A percentile compares a stretch with the other conserved stretches of the same genome.
Evolutionary conservation across 1,140 invertebrate genomes (phyloP).

Genomic region (Caenorhabditis tropicalis): DNA sequence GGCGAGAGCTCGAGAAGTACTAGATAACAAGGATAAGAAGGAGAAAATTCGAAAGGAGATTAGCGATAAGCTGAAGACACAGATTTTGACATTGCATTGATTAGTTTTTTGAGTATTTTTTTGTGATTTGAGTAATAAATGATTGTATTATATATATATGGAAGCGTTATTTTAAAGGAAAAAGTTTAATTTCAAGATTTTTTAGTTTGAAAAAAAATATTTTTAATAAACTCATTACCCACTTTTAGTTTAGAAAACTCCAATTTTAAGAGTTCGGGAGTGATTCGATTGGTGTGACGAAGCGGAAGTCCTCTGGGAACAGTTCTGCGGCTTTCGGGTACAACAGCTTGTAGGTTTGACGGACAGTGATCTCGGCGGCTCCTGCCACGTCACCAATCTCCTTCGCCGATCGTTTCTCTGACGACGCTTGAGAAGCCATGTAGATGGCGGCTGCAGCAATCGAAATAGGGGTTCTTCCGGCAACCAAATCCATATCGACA

Average conservation of each 20-base stretch:
- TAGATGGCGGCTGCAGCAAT: conserved; percentile 99
- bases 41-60: background rate
- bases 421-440: conserved; percentile 97
- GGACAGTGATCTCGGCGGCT: conserved; percentile 96
- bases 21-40: background rate
- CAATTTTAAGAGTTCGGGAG: conserved; percentile 48
- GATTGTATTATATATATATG: too few species aligned
- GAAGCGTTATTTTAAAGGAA: too few species aligned
- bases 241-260: too few species aligned
- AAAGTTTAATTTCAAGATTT: too few species aligned
- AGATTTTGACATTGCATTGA: background rate
- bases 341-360: conserved; percentile 97
- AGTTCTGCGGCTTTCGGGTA: conserved; percentile 80
- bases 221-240: too few species aligned
- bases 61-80: conserved; percentile 36
- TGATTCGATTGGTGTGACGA: conserved; percentile 44
- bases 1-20: background rate
- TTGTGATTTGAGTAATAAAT: background rate
- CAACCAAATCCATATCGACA: conserved; percentile 94
- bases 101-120: background rate
- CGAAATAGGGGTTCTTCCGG: conserved; percentile 96
- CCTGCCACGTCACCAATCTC: conserved; percentile 99
- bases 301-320: conserved; percentile 46
- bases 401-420: conserved; percentile 80
- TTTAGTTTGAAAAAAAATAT: too few species aligned